Conservation (phyloP, 2,888 invertebrate species). For the Scrobipalpa atriplicella region DNA sequence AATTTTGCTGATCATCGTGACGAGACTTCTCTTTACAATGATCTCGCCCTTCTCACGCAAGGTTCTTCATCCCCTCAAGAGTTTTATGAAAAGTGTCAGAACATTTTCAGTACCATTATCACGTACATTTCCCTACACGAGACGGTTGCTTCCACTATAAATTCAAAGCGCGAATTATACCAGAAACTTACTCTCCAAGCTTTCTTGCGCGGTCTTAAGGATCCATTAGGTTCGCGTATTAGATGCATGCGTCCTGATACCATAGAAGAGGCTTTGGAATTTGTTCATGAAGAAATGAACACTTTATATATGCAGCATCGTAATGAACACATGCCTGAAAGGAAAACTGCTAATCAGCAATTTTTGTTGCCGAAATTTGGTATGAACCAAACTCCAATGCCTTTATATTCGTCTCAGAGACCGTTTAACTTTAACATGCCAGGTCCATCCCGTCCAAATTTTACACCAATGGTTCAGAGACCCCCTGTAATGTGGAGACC, state of each 20-base stretch:
- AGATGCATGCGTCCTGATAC: slow-evolving; percentile 1
- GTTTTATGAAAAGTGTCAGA: slow-evolving; percentile 6
- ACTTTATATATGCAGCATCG: too few relatives aligned
- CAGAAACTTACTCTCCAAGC: slow-evolving; percentile 13
- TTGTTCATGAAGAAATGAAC: not conserved
- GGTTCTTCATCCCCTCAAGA: not conserved
- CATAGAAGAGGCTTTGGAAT: not conserved
- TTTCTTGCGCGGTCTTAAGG: not conserved
- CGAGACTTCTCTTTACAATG: slow-evolving; percentile 14
- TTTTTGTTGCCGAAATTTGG: too few relatives aligned
- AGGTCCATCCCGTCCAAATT: not conserved
- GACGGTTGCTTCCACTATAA: not conserved
- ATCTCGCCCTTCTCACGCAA: not conserved
- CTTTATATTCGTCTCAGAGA: not conserved
- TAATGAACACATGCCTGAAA: too few relatives aligned
- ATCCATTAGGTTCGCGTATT: not conserved
- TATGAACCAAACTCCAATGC: not conserved
- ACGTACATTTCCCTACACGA: slow-evolving; percentile 13
- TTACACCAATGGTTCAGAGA: too few relatives aligned
- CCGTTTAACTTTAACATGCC: not conserved
- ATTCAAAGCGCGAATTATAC: not conserved
- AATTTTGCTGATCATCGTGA: slow-evolving; percentile 12
- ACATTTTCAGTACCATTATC: slow-evolving; percentile 10
- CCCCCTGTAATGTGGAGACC: not conserved
- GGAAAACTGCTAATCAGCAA: too few relatives aligned